These are phyloP conservation scores for Piscicola geometra DNA, from an alignment of 2,888 invertebrate genomes.

Conservation along the genomic window DNA sequence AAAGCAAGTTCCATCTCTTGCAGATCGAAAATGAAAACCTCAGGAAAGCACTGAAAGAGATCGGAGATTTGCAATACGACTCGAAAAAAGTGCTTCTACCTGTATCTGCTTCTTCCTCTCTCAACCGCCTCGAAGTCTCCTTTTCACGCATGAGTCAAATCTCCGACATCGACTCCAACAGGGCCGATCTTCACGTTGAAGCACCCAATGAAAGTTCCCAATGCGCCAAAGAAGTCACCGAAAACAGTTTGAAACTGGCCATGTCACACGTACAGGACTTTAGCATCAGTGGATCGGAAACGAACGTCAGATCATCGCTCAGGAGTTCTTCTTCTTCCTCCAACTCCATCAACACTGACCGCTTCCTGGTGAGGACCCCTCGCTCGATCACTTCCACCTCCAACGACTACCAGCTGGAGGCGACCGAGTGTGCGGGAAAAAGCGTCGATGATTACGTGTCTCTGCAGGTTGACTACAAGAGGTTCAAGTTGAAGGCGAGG, in stretches of 20 bases:
- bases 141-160: neutral
- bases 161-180: neutral
- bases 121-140: neutral
- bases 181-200: neutral
- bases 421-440: neutral
- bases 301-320: neutral
- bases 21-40: conserved; percentile 23
- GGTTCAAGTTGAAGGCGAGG: conserved; percentile 34
- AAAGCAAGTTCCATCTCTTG: conserved; percentile 25
- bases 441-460: conserved; percentile 23
- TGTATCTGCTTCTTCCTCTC: neutral
- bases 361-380: conserved; percentile 26
- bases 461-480: conserved; percentile 30
- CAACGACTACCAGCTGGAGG: conserved; percentile 24
- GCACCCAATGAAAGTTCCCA: neutral
- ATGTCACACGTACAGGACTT: conserved; percentile 14
- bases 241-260: neutral
- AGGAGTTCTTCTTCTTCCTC: conserved; percentile 3
- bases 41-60: neutral
- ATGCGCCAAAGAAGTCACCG: neutral
- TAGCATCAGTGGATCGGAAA: neutral
- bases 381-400: conserved; percentile 16
- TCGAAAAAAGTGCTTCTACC: neutral
- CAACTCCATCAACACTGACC: conserved; percentile 18
- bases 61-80: neutral